Percentiles rank a stretch among this genome's conserved stretches.
phyloP scores from a whole-genome alignment of 1,140 invertebrate species.

The Pogonomyrmex californicus region DNA sequence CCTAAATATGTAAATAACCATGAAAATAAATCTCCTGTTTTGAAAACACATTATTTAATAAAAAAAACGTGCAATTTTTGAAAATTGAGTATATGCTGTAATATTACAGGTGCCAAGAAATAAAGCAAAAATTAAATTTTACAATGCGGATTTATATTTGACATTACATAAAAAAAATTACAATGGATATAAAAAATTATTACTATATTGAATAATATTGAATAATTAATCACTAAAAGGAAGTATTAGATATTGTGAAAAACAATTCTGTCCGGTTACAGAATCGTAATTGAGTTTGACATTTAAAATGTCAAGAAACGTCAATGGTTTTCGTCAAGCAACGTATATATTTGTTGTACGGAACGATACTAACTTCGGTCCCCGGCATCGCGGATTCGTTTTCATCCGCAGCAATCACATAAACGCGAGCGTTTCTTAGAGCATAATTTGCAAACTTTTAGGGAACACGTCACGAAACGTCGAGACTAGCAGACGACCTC shows the following conservation, averaged over 20 bases:
- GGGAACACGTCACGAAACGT: constrained; percentile 48
- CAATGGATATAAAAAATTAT: background rate
- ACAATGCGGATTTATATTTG: background rate
- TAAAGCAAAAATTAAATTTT: background rate
- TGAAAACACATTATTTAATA: constrained; percentile 2
- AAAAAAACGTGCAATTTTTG: background rate
- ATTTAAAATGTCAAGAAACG: constrained; percentile 51
- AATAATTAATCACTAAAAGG: constrained; percentile 5
- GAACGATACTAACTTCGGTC: constrained; percentile 72
- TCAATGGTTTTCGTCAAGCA: background rate
- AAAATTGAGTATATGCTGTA: background rate
- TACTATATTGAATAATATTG: background rate
- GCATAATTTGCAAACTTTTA: constrained; percentile 68
- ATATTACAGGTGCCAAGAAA: background rate
- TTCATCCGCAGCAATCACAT: constrained; percentile 58
- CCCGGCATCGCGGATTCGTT: constrained; percentile 72
- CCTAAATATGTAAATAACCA: constrained; percentile 65
- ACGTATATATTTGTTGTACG: background rate
- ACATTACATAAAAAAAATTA: background rate
- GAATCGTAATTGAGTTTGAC: constrained; percentile 39
- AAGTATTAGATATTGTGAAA: background rate
- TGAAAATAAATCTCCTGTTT: background rate
- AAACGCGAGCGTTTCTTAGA: constrained; percentile 69
- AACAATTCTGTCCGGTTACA: background rate
- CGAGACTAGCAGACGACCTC: constrained; percentile 76